Conservation (phyloP, 2,113 vertebrate genomes). For the Ginglymostoma cirratum region DNA sequence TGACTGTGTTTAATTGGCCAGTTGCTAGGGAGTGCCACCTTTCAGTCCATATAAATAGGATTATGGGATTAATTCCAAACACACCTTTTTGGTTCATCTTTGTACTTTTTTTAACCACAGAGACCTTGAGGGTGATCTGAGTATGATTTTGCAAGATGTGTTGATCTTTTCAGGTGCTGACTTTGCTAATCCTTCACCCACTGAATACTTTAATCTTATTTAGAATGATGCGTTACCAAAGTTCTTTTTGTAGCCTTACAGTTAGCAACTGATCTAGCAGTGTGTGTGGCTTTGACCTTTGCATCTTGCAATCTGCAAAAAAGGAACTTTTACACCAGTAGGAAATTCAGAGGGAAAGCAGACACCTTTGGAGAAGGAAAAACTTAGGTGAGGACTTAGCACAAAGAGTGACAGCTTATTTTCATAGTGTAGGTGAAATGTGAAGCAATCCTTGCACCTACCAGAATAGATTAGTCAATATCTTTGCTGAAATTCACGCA, state of each 20-base stretch:
- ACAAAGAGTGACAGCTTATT: not conserved
- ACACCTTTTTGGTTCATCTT: not conserved
- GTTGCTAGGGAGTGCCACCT: slow-evolving; percentile 34
- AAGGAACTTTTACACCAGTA: not conserved
- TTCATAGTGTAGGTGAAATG: not conserved
- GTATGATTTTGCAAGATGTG: not conserved
- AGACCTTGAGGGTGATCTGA: slow-evolving; percentile 20
- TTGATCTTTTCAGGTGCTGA: slow-evolving; percentile 14
- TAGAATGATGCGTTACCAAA: not conserved
- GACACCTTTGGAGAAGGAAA: not conserved
- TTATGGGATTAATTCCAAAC: slow-evolving; percentile 25
- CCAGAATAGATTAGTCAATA: not conserved
- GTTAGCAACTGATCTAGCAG: not conserved
- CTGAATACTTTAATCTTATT: slow-evolving; percentile 21
- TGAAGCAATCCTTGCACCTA: not conserved
- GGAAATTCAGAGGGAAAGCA: not conserved
- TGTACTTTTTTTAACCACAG: not conserved
- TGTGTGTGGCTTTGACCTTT: not conserved
- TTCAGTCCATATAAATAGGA: slow-evolving; percentile 1
- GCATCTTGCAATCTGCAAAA: not conserved
- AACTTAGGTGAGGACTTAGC: no score
- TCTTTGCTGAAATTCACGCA: not conserved
- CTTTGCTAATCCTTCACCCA: not conserved
- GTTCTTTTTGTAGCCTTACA: not conserved
- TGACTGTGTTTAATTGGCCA: not conserved